Base-by-base conservation (phyloP, 2,797 vertebrate species). In the Bufotes viridis region DNA sequence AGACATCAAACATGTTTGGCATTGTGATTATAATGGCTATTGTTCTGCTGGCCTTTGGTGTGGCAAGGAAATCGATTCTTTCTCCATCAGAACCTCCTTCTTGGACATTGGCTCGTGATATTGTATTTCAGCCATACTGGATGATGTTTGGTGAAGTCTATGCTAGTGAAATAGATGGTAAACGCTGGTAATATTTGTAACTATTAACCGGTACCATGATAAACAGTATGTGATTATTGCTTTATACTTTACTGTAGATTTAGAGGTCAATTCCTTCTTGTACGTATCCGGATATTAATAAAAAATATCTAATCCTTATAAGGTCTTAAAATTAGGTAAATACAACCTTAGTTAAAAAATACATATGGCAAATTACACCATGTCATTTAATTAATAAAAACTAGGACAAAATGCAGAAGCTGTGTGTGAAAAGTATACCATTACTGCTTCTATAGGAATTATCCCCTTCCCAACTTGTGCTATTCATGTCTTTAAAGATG, bases 111-210 rank as follows among this genome's bases (percentile, higher is more conserved):
- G 97, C 96, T 18, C 94, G 94, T 87, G 97, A 99, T 85, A 93
- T 98, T 6, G 96, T 99, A 11, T 98, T 98, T 92, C 95, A 99
- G 15, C 98, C 98, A 0, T 99, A 99, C 91, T 99, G 97, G 96
- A 99, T 99, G 98, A 99, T 99, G 78, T 99, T 97, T 83, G 98
- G 98, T 90, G 98, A 99, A 90, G 98, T 99, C 26, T 99, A 99
- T 80, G 97, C 98, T 51, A 79, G 79, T 22, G 96, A 99, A 76
- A 98, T 99, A 90, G 95, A 98, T 89, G 93, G 98, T 99, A 86
- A 42, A 42, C 42, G 6, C 42, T 42, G 42, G 0, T 42, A 42
- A 42, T 42, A 42, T 42, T 42, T 7, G 6, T 42, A 42, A 42
- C 42, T 42, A 42, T 42, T 5, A 42, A 42, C 6, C 55, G 2